A percentile compares a stretch with the other conserved stretches of the same genome.
Conservation (phyloP, 2,797 vertebrate genomes). For the Falco berigora region DNA sequence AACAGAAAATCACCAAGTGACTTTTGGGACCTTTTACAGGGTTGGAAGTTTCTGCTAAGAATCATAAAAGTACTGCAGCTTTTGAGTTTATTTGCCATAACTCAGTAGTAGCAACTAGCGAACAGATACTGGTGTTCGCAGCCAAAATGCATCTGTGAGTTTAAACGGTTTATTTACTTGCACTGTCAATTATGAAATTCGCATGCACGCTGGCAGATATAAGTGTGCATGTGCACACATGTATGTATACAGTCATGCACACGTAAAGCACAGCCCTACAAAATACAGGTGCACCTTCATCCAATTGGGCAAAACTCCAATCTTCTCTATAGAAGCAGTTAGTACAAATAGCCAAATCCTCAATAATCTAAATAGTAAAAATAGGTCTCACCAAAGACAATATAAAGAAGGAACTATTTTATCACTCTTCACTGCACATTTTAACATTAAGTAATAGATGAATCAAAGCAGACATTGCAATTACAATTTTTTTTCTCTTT, state of each 20-base stretch:
- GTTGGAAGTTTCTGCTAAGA: background rate
- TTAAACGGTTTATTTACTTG: background rate
- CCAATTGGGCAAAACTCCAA: background rate
- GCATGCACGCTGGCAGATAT: background rate
- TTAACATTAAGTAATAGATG: background rate
- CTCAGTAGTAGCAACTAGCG: background rate
- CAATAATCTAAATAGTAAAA: background rate
- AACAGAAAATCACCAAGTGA: background rate
- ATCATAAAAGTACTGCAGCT: background rate
- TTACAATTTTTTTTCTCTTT: background rate
- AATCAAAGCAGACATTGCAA: background rate
- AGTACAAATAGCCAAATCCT: background rate
- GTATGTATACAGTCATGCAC: background rate
- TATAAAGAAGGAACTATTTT: background rate
- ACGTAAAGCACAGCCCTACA: background rate
- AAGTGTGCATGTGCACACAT: rapidly evolving
- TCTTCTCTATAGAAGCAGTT: background rate
- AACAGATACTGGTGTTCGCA: background rate
- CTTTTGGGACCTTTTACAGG: background rate
- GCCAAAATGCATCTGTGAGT: background rate
- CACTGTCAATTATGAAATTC: background rate
- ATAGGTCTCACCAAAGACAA: background rate
- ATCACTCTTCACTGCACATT: rapidly evolving
- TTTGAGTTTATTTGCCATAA: background rate
- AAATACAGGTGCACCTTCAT: background rate